Evolutionary conservation across 2,888 invertebrate species (phyloP), one percentile per base, ranked within the genome.

Genomic region (Caenorhabditis sp.): DNA sequence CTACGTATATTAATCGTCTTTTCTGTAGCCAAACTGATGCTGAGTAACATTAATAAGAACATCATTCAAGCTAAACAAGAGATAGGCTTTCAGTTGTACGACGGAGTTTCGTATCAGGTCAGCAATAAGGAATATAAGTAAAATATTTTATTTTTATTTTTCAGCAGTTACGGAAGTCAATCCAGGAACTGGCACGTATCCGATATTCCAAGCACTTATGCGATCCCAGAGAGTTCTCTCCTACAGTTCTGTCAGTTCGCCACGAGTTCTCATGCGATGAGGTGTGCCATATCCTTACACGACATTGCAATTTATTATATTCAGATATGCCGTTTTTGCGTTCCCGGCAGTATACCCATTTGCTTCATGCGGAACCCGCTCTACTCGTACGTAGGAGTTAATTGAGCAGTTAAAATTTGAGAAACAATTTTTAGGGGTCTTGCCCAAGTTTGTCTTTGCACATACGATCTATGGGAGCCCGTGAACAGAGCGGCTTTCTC

Each of bases 361-460:
- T 76, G 75, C 56, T 66, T 70, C 17, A 45, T 58, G 1, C 56
- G 75, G 3, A 70, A 56, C 37, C 63, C 53, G 4, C 35, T 35
- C 3, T 76, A 24, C 30, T 24, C 58, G 75, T 76, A 35, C 45
- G 65, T 45, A n/a, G n/a, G 1, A 22, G 9, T 9, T 35, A 2
- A 7, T 35, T 35, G 2, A 9, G 35, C 35, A 9, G 13, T 30
- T 5, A 30, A 30, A 7, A 9, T 35, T 35, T 13, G n/a, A n/a
- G n/a, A n/a, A n/a, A n/a, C 9, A 35, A 13, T 41, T 55, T 24
- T 41, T 39, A 76, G 75, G 7, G 30, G 26, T 5, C 45, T 76
- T n/a, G 75, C 59, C 26, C 65, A 76, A 41, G 61, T 65, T 0
- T 76, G 75, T 26, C 63, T 76, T 1, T 76, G 75, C 59, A 76